Conservation (phyloP, 2,888 invertebrate species). For the Calliopum simillimum region DNA sequence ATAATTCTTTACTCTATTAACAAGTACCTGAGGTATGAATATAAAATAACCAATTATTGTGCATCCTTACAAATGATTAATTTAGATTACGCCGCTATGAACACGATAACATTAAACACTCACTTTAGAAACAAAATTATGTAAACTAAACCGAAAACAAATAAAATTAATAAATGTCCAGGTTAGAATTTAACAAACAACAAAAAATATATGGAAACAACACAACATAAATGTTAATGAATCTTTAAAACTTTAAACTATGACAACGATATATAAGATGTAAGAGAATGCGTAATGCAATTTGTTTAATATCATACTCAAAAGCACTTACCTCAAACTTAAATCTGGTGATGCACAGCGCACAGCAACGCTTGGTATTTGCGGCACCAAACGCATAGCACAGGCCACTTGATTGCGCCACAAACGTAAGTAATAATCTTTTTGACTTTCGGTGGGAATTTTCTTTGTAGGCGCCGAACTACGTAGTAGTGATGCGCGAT, state of each 20-base stretch:
- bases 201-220: no score
- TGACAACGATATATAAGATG: constrained; percentile 17
- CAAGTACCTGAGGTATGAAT: background rate
- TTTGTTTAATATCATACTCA: constrained; percentile 24
- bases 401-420: constrained; percentile 99
- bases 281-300: constrained; percentile 32
- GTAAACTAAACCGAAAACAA: constrained; percentile 10
- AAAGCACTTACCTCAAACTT: constrained; percentile 79
- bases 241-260: constrained; percentile 23
- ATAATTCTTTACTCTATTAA: no score
- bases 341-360: constrained; percentile 94
- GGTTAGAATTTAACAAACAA: no score
- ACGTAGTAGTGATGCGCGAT: constrained; percentile 92
- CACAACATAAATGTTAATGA: no score
- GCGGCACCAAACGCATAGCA: constrained; percentile 95
- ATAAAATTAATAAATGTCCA: background rate
- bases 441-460: constrained; percentile 83
- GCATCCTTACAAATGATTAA: constrained; percentile 11
- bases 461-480: constrained; percentile 89
- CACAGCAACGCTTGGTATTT: constrained; percentile 86
- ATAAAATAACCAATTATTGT: constrained; percentile 13
- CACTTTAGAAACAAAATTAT: constrained; percentile 1
- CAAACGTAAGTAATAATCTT: constrained; percentile 94
- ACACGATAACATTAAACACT: background rate
- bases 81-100: constrained; percentile 8